These are phyloP conservation scores for Lontra canadensis DNA, from an alignment of 2,113 vertebrate species.

Conservation along the genomic window DNA sequence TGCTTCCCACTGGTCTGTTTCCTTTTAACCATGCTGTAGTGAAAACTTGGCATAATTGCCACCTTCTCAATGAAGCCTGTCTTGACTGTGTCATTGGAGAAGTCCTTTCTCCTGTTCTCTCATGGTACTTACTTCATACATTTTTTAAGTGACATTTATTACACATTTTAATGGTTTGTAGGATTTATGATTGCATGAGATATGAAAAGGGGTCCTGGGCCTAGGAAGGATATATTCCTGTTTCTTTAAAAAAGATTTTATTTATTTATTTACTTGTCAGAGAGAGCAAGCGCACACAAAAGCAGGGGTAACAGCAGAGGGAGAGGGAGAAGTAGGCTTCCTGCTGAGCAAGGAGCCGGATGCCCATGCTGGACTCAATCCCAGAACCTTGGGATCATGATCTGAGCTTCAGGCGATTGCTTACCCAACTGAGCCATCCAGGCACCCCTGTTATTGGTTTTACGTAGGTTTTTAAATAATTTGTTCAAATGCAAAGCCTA, in stretches of 20 bases:
- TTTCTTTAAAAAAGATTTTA: not conserved
- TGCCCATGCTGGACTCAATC: not conserved
- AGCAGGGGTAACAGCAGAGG: no score
- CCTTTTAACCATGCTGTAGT: not conserved
- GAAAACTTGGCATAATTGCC: not conserved
- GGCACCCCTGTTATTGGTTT: not conserved
- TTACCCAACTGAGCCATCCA: not conserved
- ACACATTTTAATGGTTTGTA: not conserved
- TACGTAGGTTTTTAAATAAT: conserved; percentile 25
- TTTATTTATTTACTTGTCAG: not conserved
- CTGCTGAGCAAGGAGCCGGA: not conserved
- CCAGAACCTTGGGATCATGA: not conserved
- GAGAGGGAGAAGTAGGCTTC: not conserved
- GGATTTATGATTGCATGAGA: not conserved
- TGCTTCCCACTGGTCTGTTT: not conserved
- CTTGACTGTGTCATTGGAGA: not conserved
- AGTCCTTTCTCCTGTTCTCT: not conserved
- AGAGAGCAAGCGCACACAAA: no score
- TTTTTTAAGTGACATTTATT: conserved; percentile 11
- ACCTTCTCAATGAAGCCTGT: not conserved
- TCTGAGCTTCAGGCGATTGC: not conserved
- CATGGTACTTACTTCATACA: not conserved
- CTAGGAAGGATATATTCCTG: not conserved
- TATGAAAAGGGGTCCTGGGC: not conserved
- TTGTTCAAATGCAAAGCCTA: not conserved